Evolutionary conservation across 2,113 vertebrate species (phyloP), one percentile per base, ranked within the genome.

Genomic region (Pomatorhinus ruficollis): DNA sequence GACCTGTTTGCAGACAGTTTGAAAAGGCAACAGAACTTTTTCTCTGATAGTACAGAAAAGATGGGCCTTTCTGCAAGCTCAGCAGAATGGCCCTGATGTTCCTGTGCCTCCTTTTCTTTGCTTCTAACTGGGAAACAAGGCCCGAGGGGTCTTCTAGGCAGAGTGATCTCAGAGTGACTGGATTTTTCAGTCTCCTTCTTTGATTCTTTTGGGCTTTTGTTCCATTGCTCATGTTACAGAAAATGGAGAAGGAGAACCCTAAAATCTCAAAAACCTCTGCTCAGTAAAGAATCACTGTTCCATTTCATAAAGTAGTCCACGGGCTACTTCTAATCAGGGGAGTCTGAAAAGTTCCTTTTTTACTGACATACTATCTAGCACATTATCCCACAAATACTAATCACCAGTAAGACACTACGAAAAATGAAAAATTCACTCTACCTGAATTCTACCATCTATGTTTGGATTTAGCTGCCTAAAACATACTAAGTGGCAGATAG

Each of bases 401-500:
- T 80, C 22, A 76, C 28, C 19, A 40, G n/a, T 74, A 47, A 90
- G 31, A 39, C 15, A 74, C 45, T 44, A 56, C 8, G 53, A 30
- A 69, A 49, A 72, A 23, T 14, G 4, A 64, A 2, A 77, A 68
- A 82, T 78, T 35, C 27, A 78, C 15, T 61, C 60, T 40, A 42
- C 44, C 45, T 56, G 52, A 60, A 70, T 65, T 78, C 54, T 56
- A 30, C 15, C 13, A 18, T 6, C 22, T 25, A 6, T 37, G 20
- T 83, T 64, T 87, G 42, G 45, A 77, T 39, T 83, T 68, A 71
- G 28, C 40, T 68, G 50, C 7, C 25, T 68, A 64, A 54, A 86
- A 30, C 4, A 5, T 6, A n/a, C 13, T 3, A n/a, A 50, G 9
- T 15, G 11, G 45, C 37, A 77, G 24, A 28, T 0, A 56, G 50